These are phyloP conservation scores for Syrrhaptes paradoxus DNA, from an alignment of 2,113 vertebrate species.

Conservation along the genomic window DNA sequence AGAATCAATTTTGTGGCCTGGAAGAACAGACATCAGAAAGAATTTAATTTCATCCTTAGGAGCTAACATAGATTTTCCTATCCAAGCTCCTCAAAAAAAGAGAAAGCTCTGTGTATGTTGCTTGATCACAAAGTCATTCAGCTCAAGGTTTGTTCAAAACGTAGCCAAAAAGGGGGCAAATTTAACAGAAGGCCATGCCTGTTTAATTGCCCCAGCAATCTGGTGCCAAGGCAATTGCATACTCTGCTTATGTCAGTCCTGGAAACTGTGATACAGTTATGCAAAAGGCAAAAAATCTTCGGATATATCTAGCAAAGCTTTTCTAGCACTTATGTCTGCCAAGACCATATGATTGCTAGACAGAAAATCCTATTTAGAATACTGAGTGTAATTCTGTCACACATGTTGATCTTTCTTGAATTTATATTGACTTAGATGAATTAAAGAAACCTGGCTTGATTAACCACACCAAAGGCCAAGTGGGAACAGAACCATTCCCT, in stretches of 20 bases:
- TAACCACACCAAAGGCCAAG: neutral
- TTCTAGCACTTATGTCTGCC: neutral
- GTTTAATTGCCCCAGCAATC: neutral
- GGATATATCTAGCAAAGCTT: neutral
- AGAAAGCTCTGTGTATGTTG: neutral
- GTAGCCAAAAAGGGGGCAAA: neutral
- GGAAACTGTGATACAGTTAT: neutral
- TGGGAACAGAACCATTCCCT: neutral
- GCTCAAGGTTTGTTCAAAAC: neutral
- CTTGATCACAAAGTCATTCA: neutral
- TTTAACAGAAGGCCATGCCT: neutral
- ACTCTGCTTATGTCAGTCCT: neutral
- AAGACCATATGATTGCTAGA: neutral
- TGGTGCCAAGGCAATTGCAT: neutral
- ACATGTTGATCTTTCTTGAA: neutral
- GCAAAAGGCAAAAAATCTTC: neutral
- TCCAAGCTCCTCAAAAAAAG: neutral
- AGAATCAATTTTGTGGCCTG: neutral
- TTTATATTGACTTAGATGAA: neutral
- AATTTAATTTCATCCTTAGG: neutral
- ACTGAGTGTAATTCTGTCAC: neutral
- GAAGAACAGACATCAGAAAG: neutral
- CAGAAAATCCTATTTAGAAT: neutral
- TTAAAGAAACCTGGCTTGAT: conserved; percentile 19
- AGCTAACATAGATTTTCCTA: neutral